A percentile compares a stretch with the other conserved stretches of the same genome.
Conservation (phyloP, 2,888 invertebrate species). For the Hesperia comma region DNA sequence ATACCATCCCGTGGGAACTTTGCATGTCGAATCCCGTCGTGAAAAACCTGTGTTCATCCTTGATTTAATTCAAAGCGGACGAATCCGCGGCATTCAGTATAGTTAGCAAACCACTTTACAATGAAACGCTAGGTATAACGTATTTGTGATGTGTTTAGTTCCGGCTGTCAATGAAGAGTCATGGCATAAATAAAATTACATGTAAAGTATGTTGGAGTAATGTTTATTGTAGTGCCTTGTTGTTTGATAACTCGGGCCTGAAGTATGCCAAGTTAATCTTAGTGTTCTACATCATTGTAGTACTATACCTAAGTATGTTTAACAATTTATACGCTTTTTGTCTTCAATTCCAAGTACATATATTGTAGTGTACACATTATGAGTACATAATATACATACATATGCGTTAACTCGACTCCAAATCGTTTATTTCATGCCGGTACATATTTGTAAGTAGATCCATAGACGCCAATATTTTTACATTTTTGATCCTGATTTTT, state of each 20-base stretch:
- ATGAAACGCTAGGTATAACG: background rate
- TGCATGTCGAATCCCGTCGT: no score
- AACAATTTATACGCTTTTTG: background rate
- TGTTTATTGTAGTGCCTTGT: background rate
- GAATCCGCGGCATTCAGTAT: background rate
- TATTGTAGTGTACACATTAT: no score
- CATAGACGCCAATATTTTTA: no score
- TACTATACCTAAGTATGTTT: background rate
- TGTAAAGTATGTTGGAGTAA: background rate
- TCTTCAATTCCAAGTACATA: no score
- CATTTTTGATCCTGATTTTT: no score
- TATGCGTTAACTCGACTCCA: no score
- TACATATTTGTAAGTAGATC: no score
- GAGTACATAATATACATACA: no score
- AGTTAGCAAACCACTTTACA: background rate
- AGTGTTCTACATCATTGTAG: background rate
- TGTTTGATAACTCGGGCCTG: background rate
- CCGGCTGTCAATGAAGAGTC: conserved; percentile 26
- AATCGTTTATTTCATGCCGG: no score
- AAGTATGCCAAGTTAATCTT: background rate
- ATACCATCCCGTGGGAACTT: no score
- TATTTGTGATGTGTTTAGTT: conserved; percentile 15
- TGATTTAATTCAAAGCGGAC: background rate
- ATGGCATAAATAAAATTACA: conserved; percentile 17
- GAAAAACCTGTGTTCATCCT: no score